Evolutionary conservation across 1,140 invertebrate species (phyloP), one percentile per base, ranked within the genome.

Genomic region (Steinernema feltiae): DNA sequence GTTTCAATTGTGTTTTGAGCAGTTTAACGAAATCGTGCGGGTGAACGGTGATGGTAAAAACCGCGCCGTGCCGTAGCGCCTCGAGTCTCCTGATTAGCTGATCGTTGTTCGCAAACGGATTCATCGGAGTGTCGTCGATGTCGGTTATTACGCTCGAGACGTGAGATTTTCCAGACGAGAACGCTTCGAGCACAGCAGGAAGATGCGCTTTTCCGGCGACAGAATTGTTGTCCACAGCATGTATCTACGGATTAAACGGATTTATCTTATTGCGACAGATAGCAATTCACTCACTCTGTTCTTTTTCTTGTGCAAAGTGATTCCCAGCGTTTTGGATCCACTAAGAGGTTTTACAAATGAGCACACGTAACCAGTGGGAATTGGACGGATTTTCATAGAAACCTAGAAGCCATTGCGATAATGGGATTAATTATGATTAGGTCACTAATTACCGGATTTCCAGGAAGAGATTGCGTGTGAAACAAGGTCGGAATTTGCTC

Each of bases 281-380:
- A n/a, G n/a, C 7, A 7, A n/a, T 46, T 7, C 24, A 27, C 24
- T 63, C 24, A 63, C 53, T 27, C 53, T 12, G 24, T 63, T 63
- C 53, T 63, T 63, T 27, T 63, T 63, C 53, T 63, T 63, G 53
- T 63, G 53, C 12, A 63, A 27, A 21, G 53, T 63, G 53, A 63
- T 63, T 27, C 53, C 53, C 2, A 63, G 53, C 24, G 53, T 63
- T 27, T 63, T 63, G 7, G 53, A 27, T 63, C 53, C 53, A 27
- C 53, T 63, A 21, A 63, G 53, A 15, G 53, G 53, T 63, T 63
- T 63, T 21, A 63, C 53, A 63, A 63, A 63, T 3, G 53, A n/a
- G 24, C 53, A 63, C 12, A 63, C 53, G 53, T 27, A 3, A 15
- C 53, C 53, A 7, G 24, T 27, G 53, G 53, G 53, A 63, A 63